Base-by-base conservation (phyloP, 2,113 vertebrate genomes). In the Misgurnus mizolepis region DNA sequence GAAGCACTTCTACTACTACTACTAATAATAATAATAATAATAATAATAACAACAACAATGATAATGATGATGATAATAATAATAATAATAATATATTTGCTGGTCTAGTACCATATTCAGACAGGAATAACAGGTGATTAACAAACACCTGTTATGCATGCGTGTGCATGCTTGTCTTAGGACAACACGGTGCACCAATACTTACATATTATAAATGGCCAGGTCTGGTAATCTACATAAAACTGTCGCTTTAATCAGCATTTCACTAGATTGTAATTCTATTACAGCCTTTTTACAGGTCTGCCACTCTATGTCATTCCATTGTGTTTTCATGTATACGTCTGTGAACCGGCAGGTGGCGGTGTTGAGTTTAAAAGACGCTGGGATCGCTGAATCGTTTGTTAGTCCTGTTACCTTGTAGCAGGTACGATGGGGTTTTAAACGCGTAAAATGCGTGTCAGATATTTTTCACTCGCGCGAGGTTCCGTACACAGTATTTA, bases 341-440 rank as follows among this genome's bases (percentile, higher is more conserved):
- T 4, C 0, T 6, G 11, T 40, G 17, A 7, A 15, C 47, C 83
- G 39, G 66, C 50, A 82, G 83, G 76, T 55, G 80, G 58, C n/a
- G 71, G 4, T 9, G 17, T 71, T 22, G 69, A 34, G 50, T 47
- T 39, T 4, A 4, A n/a, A 22, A 75, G 64, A 53, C 1, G 18
- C 9, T 49, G 11, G 66, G 9, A 14, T 43, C 77, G 12, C 22
- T 41, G 49, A 18, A 65, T 43, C 68, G 67, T 40, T 64, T 4
- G 49, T 81, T 75, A 27, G 67, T 65, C 67, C 68, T 11, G 79
- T 62, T 77, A 85, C 77, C 72, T 82, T 82, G 47, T 50, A 79
- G 84, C 80, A 85, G 84, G 80, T 85, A 15, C 40, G 62, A 80
- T 55, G 49, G 61, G 68, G 45, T 45, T 45, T 49, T 66, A n/a